These are phyloP conservation scores for Dreissena polymorpha DNA, from an alignment of 1,140 invertebrate genomes.

Conservation along the genomic window DNA sequence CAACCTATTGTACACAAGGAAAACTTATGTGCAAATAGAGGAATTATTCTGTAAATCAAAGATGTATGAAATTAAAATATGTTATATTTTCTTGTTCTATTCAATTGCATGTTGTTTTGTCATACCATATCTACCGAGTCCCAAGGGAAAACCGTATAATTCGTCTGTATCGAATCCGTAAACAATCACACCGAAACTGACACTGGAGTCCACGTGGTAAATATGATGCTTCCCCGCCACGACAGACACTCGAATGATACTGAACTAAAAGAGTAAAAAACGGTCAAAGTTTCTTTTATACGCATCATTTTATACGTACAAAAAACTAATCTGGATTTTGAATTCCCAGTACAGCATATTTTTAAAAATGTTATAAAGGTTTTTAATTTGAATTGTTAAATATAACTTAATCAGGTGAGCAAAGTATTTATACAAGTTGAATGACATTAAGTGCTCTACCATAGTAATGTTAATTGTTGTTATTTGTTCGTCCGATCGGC, in stretches of 20 bases:
- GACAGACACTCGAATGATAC: not conserved
- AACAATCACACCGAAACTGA: not conserved
- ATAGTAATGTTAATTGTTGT: not conserved
- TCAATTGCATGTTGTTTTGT: no score
- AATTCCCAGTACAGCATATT: not conserved
- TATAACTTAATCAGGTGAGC: not conserved
- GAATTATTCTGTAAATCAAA: no score
- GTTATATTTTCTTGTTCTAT: no score
- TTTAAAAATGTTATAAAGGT: not conserved
- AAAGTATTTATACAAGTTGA: not conserved
- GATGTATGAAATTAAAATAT: not conserved
- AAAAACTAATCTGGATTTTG: not conserved
- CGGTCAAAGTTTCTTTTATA: not conserved
- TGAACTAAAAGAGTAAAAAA: not conserved
- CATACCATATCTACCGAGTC: not conserved
- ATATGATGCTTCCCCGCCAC: not conserved
- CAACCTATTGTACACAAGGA: no score
- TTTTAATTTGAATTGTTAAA: not conserved
- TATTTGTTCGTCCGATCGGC: not conserved
- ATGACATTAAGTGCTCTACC: not conserved
- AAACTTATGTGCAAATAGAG: no score
- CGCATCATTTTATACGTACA: not conserved
- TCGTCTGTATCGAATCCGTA: not conserved
- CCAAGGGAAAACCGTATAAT: not conserved
- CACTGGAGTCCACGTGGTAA: not conserved